Evolutionary conservation across 2,888 invertebrate species (phyloP).

Genomic region (Heliconius aoede): DNA sequence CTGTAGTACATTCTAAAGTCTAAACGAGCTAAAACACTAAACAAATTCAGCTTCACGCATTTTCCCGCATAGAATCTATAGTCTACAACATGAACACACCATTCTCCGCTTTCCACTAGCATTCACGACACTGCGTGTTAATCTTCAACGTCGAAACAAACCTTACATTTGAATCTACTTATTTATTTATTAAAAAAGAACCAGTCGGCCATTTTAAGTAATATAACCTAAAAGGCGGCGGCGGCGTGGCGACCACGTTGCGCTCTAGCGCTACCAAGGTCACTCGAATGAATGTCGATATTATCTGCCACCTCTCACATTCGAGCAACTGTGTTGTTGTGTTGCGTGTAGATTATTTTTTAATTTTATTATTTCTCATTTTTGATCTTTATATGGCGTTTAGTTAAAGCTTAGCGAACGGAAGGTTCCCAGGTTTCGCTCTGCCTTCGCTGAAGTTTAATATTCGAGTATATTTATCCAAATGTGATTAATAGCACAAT

Average conservation of each 20-base stretch:
- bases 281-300: conserved; percentile 31
- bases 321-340: conserved; percentile 7
- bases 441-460: too few relatives aligned
- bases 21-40: too few relatives aligned
- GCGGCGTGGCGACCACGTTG: conserved; percentile 68
- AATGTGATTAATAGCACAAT: neutral
- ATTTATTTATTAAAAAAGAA: neutral
- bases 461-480: too few relatives aligned
- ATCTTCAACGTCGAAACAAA: neutral
- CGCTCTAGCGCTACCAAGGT: conserved; percentile 34
- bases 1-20: too few relatives aligned
- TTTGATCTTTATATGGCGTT: neutral
- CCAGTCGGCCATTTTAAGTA: conserved; percentile 24
- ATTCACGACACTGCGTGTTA: too few relatives aligned
- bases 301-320: conserved; percentile 31
- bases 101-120: too few relatives aligned
- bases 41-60: too few relatives aligned
- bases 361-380: neutral
- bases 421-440: too few relatives aligned
- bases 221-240: conserved; percentile 67
- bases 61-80: too few relatives aligned
- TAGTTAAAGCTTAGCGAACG: too few relatives aligned
- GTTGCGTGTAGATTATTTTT: neutral
- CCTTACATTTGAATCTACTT: neutral
- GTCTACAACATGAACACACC: too few relatives aligned